Base-by-base conservation (phyloP, 2,797 vertebrate genomes). In the Nothura maculosa region DNA sequence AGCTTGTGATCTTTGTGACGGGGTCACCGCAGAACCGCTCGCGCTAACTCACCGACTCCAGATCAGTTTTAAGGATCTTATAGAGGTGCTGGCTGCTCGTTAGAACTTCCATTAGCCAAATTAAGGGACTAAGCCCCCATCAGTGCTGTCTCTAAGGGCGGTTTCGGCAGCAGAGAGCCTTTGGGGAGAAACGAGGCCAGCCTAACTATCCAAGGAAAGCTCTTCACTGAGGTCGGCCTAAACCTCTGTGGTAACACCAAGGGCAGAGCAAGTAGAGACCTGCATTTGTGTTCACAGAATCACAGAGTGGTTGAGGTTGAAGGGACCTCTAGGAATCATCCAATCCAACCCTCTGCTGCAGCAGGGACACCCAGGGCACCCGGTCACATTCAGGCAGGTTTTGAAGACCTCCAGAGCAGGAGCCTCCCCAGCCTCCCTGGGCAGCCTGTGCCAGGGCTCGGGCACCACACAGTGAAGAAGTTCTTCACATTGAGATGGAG, bases 41-140 rank as follows among this genome's bases (percentile, higher is more conserved):
- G 45, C 66, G 21, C 73, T 24, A 16, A 50, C 48, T 32, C 11
- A 42, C 54, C 67, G 1, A 1, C 61, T 57, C 50, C 47, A 25
- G 55, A 15, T 50, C n/a, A 20, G 9, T 54, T 89, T 61, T 62
- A 60, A 73, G 77, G 88, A 43, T 84, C 2, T 1, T 66, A 73
- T 93, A 88, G 76, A 47, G 27, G 81, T 58, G 32, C 34, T n/a
- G 60, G 47, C 40, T 63, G 54, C 64, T 87, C 0, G 0, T 68
- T 57, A 70, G 70, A 30, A 24, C 36, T 79, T 34, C 83, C 83
- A 84, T 69, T 62, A 73, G 75, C 42, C 47, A 62, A 47, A 82
- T 90, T 81, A 92, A 90, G 91, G 81, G 38, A 95, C 89, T 96
- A 95, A 95, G 76, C 77, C 81, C 90, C 22, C 77, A 76, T 47